phyloP scores from a whole-genome alignment of 1,140 invertebrate genomes.

The Drosophila miranda region DNA sequence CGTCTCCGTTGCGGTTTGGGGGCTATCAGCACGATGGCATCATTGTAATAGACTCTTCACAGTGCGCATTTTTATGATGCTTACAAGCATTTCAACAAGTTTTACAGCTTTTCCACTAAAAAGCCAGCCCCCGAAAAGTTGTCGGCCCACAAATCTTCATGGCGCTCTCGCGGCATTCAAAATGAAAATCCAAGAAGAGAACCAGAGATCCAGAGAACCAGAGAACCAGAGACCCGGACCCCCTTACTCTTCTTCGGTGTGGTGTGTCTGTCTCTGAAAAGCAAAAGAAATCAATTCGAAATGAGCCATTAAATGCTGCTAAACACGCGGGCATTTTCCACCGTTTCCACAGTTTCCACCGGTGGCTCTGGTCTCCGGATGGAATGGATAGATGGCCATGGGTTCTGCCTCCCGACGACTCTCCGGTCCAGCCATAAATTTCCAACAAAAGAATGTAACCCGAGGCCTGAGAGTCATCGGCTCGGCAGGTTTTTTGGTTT shows the following conservation, averaged over 20 bases:
- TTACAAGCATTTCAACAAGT: constrained; percentile 81
- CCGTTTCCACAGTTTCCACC: constrained; percentile 47
- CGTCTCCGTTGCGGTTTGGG: constrained; percentile 20
- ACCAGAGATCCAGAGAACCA: background rate
- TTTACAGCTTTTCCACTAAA: constrained; percentile 81
- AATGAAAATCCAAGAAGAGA: constrained; percentile 45
- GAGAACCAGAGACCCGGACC: too few species aligned
- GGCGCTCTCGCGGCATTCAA: constrained; percentile 26
- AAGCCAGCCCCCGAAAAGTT: constrained; percentile 63
- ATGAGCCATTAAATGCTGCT: constrained; percentile 82
- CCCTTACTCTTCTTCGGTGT: background rate
- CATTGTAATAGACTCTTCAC: constrained; percentile 76
- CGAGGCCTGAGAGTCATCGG: constrained; percentile 58
- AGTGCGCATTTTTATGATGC: constrained; percentile 72
- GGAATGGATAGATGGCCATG: too few species aligned
- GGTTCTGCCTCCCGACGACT: constrained; percentile 5
- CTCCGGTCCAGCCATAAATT: constrained; percentile 65
- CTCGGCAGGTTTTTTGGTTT: constrained; percentile 39
- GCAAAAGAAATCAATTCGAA: constrained; percentile 79
- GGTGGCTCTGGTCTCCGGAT: constrained; percentile 45
- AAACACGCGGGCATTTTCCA: constrained; percentile 80
- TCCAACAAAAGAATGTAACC: constrained; percentile 78
- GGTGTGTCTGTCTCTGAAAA: constrained; percentile 5
- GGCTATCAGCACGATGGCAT: constrained; percentile 74
- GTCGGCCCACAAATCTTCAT: constrained; percentile 50